Conservation (phyloP, 2,888 invertebrate species). For the Drosophila nigritarsus region DNA sequence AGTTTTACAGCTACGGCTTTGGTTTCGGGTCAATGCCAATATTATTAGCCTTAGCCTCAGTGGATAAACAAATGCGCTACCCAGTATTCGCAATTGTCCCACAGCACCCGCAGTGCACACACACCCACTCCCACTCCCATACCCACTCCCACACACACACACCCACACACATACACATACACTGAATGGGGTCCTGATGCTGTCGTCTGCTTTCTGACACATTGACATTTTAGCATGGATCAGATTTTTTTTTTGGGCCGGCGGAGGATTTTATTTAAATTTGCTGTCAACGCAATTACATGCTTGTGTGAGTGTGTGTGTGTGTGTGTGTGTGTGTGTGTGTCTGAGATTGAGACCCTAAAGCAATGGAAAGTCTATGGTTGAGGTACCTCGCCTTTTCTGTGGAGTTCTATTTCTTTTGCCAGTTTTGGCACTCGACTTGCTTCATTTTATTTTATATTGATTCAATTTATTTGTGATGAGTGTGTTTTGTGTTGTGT, state of each 20-base stretch:
- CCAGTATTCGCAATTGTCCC: conserved; percentile 8
- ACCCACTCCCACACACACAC: conserved; percentile 4
- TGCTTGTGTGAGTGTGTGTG: conserved; percentile 41
- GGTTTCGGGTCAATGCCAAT: conserved; percentile 73
- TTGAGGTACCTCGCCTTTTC: conserved; percentile 8
- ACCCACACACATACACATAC: conserved; percentile 9
- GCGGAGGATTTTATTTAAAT: conserved; percentile 76
- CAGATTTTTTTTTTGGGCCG: conserved; percentile 10
- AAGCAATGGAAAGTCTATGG: conserved; percentile 20
- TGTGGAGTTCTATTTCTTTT: conserved; percentile 10
- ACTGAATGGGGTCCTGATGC: conserved; percentile 13
- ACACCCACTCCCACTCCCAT: too few species aligned
- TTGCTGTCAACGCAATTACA: conserved; percentile 80
- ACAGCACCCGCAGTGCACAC: conserved; percentile 9
- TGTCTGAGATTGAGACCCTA: conserved; percentile 11
- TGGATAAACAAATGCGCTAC: conserved; percentile 23
- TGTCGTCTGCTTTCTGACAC: conserved; percentile 74
- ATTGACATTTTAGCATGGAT: conserved; percentile 60
- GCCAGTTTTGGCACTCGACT: conserved; percentile 26
- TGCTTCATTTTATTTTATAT: conserved; percentile 55
- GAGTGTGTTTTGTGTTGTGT: conserved; percentile 40
- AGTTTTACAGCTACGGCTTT: conserved; percentile 66
- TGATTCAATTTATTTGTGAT: conserved; percentile 67
- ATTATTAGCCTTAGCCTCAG: conserved; percentile 65
- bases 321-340: conserved; percentile 8